These are phyloP conservation scores for Lottia gigantea DNA, from an alignment of 2,888 invertebrate species.

Conservation along the genomic window DNA sequence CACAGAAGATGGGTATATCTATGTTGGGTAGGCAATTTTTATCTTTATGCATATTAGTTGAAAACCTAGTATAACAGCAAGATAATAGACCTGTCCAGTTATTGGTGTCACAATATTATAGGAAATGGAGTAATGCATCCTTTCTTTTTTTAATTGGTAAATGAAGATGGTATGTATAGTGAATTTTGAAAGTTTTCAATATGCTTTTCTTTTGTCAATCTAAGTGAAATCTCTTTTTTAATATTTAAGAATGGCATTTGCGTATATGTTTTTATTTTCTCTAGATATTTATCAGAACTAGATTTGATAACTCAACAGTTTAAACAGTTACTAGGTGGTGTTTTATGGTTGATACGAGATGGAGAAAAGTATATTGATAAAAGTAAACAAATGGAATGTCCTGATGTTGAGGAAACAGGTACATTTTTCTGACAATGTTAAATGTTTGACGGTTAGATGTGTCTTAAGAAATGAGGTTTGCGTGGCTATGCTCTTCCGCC, in stretches of 20 bases:
- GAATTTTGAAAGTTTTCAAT: no score
- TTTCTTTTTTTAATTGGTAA: no score
- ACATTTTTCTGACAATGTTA: not conserved
- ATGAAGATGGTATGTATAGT: no score
- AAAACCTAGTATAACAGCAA: no score
- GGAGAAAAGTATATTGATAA: conserved; percentile 60
- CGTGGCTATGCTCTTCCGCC: no score
- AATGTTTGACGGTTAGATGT: no score
- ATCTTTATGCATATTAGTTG: no score
- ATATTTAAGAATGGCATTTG: not conserved
- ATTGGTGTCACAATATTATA: no score
- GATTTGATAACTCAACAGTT: conserved; percentile 58
- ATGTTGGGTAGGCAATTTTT: conserved; percentile 58
- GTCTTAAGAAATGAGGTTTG: no score
- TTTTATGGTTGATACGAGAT: conserved; percentile 66
- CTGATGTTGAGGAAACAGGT: conserved; percentile 66
- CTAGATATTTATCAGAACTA: conserved; percentile 65
- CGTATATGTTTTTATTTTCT: conserved; percentile 11
- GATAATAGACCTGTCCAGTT: no score
- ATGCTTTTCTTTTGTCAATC: no score
- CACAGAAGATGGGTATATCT: conserved; percentile 62
- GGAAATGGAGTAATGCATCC: no score
- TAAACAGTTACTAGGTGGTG: conserved; percentile 66
- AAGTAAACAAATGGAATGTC: conserved; percentile 62
- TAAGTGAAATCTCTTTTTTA: not conserved